These are phyloP conservation scores for Picathartes gymnocephalus DNA, from an alignment of 2,113 vertebrate genomes.

Conservation along the genomic window DNA sequence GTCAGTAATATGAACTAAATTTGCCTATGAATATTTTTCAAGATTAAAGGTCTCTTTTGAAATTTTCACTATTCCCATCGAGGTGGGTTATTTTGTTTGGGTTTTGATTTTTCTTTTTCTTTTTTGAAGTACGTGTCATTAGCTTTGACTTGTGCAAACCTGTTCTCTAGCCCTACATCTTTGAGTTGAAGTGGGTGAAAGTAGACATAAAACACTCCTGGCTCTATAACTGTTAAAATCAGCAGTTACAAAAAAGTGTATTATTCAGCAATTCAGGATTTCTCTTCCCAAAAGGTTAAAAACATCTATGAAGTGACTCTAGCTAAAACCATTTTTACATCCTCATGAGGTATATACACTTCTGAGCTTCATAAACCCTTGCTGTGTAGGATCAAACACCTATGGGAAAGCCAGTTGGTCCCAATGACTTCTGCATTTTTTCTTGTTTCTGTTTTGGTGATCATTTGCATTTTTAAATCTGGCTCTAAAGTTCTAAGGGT, in stretches of 20 bases:
- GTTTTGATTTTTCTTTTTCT: neutral
- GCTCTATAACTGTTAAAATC: neutral
- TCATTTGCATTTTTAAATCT: neutral
- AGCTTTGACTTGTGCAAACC: neutral
- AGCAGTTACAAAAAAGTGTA: neutral
- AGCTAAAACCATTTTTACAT: neutral
- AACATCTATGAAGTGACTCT: neutral
- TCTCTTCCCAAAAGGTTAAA: neutral
- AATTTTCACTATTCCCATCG: neutral
- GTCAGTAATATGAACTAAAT: conserved; percentile 1
- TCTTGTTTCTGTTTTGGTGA: neutral
- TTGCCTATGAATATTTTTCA: conserved; percentile 53
- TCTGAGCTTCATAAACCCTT: neutral
- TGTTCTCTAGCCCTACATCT: neutral
- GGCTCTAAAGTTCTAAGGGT: neutral
- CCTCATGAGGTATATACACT: neutral
- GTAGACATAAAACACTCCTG: neutral
- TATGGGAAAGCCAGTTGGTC: neutral
- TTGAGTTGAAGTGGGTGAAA: neutral
- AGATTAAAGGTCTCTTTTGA: conserved; percentile 56
- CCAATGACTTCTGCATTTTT: neutral
- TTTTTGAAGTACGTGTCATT: neutral
- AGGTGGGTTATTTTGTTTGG: neutral
- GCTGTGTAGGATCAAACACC: neutral
- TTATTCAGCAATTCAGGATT: neutral